Evolutionary conservation across 2,113 vertebrate species (phyloP), one percentile per base, ranked within the genome.

Genomic region (Sclerurus mexicanus): DNA sequence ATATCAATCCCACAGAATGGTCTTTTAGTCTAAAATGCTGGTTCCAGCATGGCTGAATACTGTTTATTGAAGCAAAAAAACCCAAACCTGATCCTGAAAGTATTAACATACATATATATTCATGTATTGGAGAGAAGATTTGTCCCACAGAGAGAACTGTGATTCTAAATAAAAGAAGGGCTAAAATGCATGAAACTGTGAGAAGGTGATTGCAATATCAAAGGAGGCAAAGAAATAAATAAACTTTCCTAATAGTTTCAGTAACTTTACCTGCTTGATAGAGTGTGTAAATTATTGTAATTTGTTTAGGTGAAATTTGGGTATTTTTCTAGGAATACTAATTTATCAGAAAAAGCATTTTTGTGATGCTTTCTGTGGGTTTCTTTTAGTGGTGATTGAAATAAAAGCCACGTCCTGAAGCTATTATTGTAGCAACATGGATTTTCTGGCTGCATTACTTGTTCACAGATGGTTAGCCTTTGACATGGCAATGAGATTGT

Each of bases 381-480:
- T 89, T 74, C 63, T 69, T 90, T 92, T 64, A 53, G n/a, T 28
- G 37, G 76, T 63, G 83, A 78, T 94, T 95, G 95, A 92, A 95
- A 95, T 84, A 90, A 91, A 72, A 53, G 47, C 85, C 86, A 88
- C 27, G 37, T 94, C 87, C 88, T 86, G 74, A 85, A 95, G 77
- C 68, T 84, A 76, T 92, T 96, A 94, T 81, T 89, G 93, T 56
- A 96, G 87, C 90, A 83, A 87, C 81, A 92, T 74, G 89, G 93
- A 93, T 96, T 96, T 96, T 92, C 90, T 94, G 90, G 96, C 89
- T 90, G 87, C 95, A 90, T 95, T 92, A 77, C 95, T 94, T 92
- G 93, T 97, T 96, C 95, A 93, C 96, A 95, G 93, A 93, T 94
- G 96, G 94, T 96, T 97, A 97, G 93, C 93, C 95, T 97, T 96